Evolutionary conservation across 2,888 invertebrate species (phyloP).

Genomic region (Trachelus iudaicus): DNA sequence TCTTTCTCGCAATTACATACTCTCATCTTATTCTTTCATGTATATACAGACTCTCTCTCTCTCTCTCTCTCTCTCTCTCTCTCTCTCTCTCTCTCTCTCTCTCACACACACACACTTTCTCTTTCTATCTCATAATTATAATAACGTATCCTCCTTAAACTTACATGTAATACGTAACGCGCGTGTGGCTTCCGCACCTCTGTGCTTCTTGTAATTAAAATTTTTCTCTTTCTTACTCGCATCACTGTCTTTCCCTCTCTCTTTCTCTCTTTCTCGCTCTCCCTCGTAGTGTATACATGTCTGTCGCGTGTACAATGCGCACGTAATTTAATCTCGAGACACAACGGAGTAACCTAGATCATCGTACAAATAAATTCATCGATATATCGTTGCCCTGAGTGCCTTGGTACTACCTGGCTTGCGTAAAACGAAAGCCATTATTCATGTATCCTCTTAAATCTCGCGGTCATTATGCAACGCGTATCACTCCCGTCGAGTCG

Average conservation of each 20-base stretch:
- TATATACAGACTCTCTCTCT: too few species aligned
- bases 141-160: background rate
- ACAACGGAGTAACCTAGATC: constrained; percentile 51
- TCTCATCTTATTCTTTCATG: background rate
- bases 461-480: background rate
- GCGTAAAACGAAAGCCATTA: constrained; percentile 35
- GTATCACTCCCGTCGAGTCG: background rate
- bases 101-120: too few species aligned
- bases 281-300: constrained; percentile 18
- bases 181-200: too few species aligned
- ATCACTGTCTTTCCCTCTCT: constrained; percentile 4
- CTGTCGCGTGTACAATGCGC: constrained; percentile 29
- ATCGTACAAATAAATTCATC: constrained; percentile 53
- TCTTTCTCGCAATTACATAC: background rate
- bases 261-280: background rate
- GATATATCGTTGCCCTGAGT: constrained; percentile 58
- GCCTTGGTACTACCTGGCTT: constrained; percentile 53
- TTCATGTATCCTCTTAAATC: background rate
- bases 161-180: background rate
- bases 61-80: background rate
- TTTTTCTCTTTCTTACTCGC: too few species aligned
- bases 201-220: too few species aligned
- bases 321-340: constrained; percentile 22
- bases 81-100: too few species aligned
- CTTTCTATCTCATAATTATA: background rate